Evolutionary conservation across 1,140 invertebrate genomes (phyloP), one percentile per base, ranked within the genome.

Genomic region (Papilio machaon): DNA sequence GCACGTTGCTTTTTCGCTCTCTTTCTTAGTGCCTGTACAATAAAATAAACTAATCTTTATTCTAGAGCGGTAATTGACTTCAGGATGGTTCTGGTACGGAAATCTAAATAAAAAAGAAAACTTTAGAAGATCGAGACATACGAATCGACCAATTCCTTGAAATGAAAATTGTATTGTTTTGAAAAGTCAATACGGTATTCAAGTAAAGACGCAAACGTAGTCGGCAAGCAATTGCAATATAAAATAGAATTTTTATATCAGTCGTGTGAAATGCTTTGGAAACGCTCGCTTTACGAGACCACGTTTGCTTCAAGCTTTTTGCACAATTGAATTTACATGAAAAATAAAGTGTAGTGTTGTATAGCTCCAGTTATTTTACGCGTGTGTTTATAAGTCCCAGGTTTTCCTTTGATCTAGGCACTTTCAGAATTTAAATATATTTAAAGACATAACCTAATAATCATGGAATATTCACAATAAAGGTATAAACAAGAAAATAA

Each of bases 1-100:
- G 97, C 96, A 81, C 96, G 95, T 84, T 97, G 96, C 91, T 98
- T 98, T 88, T 96, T 96, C 46, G 98, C 98, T 86, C 98, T 95
- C 81, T 96, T 96, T 73, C 97, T 96, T 87, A 99, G 87, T 11
- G 95, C 95, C 95, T 95, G 87, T 15, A 83, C 81, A 70, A 75
- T 79, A n/a, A 1, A 64, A 13, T 19, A 64, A 23, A 30, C 4
- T 30, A 64, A 4, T 13, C 0, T 64, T 64, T 11, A 64, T 43
- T 43, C 7, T 6, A 43, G 7, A 43, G 38, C 38, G 38, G 38
- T 43, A 7, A 43, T 43, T 43, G 7, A 43, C 38, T 43, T 0
- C 49, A 52, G 49, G 10, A 52, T 52, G 15, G 49, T 52, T 52
- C 10, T 52, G 6, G 49, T 52, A 9, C 15, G 7, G 49, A 10